Evolutionary conservation across 2,797 vertebrate species (phyloP).

Genomic region (Lepilemur ruficaudatus): DNA sequence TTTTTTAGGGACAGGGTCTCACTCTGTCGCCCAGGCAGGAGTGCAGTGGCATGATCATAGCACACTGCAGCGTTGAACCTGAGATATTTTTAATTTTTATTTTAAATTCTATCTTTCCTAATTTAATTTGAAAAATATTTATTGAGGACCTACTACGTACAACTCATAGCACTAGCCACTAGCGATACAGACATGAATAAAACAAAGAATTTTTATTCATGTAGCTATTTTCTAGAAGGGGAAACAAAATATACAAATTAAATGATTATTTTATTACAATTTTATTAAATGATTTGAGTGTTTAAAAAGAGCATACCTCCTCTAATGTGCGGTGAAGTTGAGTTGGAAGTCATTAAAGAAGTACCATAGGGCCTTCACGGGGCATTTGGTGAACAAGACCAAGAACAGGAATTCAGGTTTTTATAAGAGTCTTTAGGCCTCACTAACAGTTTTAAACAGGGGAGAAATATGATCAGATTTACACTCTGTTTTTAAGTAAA

Average conservation of each 20-base stretch:
- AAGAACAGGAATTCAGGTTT: not conserved
- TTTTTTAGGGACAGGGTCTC: too few relatives aligned
- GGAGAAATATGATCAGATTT: not conserved
- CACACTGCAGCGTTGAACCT: too few relatives aligned
- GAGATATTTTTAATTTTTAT: not conserved
- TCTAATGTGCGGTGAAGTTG: not conserved
- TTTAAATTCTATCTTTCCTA: conserved; percentile 12
- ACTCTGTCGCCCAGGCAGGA: too few relatives aligned
- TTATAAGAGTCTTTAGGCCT: not conserved
- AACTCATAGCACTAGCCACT: not conserved
- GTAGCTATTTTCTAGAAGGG: not conserved
- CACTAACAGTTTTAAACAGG: not conserved
- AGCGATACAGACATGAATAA: not conserved
- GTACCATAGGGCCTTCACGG: not conserved
- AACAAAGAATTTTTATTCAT: conserved; percentile 20
- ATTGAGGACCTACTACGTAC: not conserved
- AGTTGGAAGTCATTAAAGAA: conserved; percentile 17
- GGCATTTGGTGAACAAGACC: not conserved
- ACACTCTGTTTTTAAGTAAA: conserved; percentile 25
- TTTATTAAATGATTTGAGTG: not conserved
- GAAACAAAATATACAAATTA: not conserved
- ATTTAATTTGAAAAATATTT: conserved; percentile 28
- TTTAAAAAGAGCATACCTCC: not conserved
- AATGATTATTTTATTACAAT: not conserved
- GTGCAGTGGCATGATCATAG: too few relatives aligned